Percentiles rank a stretch among this genome's conserved stretches.
Conservation (phyloP, 2,113 vertebrate genomes). For the Eulemur macaco region DNA sequence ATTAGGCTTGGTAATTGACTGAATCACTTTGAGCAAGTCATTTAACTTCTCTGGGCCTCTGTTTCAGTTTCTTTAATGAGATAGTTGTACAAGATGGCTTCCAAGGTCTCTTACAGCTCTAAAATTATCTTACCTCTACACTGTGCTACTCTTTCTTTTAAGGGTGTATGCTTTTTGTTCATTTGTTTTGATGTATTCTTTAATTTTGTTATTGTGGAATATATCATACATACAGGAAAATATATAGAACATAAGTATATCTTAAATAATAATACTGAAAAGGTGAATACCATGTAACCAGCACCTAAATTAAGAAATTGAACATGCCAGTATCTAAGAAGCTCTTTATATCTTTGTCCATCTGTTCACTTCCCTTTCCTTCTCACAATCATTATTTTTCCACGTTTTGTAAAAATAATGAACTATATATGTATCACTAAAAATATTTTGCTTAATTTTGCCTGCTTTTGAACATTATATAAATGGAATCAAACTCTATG, state of each 20-base stretch:
- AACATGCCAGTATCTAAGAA: neutral
- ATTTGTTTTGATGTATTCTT: neutral
- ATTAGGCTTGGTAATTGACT: neutral
- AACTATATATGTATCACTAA: neutral
- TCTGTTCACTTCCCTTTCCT: neutral
- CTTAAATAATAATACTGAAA: neutral
- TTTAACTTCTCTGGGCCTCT: neutral
- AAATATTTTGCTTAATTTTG: neutral
- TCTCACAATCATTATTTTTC: neutral
- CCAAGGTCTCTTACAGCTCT: neutral
- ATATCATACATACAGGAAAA: neutral
- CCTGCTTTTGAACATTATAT: neutral
- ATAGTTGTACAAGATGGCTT: neutral
- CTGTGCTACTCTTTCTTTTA: neutral
- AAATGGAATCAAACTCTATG: neutral
- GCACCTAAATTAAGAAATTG: constrained; percentile 10
- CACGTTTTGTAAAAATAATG: neutral
- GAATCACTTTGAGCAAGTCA: neutral
- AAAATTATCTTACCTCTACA: neutral
- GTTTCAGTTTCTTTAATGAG: neutral
- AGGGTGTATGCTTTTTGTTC: neutral
- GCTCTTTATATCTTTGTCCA: neutral
- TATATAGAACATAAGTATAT: neutral
- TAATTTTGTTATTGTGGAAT: neutral
- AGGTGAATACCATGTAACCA: neutral